A percentile compares a stretch with the other conserved stretches of the same genome.
Conservation (phyloP, 2,113 vertebrate species). For the Dermatemys mawii region DNA sequence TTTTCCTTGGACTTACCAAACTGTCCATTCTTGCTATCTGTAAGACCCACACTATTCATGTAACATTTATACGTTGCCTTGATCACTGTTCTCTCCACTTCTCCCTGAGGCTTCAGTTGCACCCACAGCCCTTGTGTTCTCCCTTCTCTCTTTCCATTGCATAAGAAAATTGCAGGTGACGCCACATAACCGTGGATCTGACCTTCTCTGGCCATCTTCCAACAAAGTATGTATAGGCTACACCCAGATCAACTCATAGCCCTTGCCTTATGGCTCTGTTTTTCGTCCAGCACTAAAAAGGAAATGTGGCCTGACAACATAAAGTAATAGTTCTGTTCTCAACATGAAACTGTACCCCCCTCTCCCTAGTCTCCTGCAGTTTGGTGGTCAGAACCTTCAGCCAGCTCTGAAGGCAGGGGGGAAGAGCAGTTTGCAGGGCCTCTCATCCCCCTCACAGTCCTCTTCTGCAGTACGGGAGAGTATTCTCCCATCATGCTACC, state of each 20-base stretch:
- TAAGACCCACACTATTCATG: not conserved
- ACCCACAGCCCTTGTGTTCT: not conserved
- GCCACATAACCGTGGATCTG: not conserved
- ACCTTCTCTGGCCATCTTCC: not conserved
- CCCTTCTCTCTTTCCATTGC: not conserved
- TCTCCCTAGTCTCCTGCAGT: not conserved
- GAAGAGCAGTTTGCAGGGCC: not conserved
- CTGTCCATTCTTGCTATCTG: not conserved
- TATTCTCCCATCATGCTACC: not conserved
- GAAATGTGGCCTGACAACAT: not conserved
- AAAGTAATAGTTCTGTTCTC: not conserved
- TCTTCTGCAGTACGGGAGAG: not conserved
- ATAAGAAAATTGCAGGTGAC: not conserved
- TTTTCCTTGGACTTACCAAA: not conserved
- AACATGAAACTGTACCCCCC: not conserved
- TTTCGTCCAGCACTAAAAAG: not conserved
- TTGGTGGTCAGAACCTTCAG: not conserved
- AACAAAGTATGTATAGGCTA: not conserved
- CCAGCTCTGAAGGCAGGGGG: not conserved
- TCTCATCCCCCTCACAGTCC: not conserved
- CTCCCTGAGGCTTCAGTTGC: not conserved
- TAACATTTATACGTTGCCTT: not conserved
- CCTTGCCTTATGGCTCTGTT: not conserved
- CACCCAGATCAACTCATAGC: not conserved
- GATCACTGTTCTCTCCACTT: not conserved